Base-by-base conservation (phyloP, 2,113 vertebrate species). In the Camelus dromedarius region DNA sequence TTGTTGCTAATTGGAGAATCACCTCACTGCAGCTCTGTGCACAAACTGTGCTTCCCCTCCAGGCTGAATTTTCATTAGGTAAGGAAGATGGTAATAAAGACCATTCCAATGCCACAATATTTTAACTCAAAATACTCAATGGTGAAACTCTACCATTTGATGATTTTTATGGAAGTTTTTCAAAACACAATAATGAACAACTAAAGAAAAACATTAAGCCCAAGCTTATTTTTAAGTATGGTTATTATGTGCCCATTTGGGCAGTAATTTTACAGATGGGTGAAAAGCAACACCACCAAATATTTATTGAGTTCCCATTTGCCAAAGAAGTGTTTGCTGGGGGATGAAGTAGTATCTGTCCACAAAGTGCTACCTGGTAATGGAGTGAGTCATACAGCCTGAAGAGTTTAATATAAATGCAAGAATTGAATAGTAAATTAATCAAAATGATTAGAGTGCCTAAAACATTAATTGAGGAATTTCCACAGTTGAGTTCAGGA, bases 1-100 rank as follows among this genome's bases (percentile, higher is more conserved):
- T 70, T 84, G 30, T 19, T 90, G 54, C 50, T 96, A 95, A 94
- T 8, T 82, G 35, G 87, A 93, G 54, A 97, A 84, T 91, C 67
- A 92, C 58, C 38, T 91, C 88, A 90, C 30, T 26, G 42, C 46
- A 76, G 16, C 80, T 13, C 54, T 75, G 20, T 56, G 48, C 42
- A 67, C 12, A 89, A 86, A 80, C 32, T 15, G 19, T 6, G 24
- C 30, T 60, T 89, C 85, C 3, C 0, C 13, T 92, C 58, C 52
- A 66, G n/a, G 50, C 15, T 76, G 32, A 82, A 69, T 76, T 30
- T 89, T 62, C 30, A 69, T 50, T 73, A 85, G 26, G 19, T 84
- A 60, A 77, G 12, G 94, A 58, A 84, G 24, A 60, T 35, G 28
- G 5, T 66, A 64, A 11, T 32, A 72, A 80, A 93, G 38, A 56